Percentiles rank a stretch among this genome's conserved stretches.
Conservation (phyloP, 2,888 invertebrate genomes). For the Archips crataeganus region DNA sequence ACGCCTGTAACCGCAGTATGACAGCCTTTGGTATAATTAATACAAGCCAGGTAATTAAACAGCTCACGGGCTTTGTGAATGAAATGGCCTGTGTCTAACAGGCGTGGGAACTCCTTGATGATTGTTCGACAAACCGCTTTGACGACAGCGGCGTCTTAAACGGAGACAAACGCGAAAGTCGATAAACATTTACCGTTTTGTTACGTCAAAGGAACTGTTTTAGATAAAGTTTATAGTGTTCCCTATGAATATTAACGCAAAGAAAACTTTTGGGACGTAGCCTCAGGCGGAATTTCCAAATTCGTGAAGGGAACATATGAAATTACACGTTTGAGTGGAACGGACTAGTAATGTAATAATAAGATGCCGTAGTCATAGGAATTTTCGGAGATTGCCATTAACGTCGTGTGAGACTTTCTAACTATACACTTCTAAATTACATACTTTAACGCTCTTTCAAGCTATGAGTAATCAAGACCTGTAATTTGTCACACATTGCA, state of each 20-base stretch:
- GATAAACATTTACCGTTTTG: constrained; percentile 25
- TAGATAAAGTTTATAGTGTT: constrained; percentile 11
- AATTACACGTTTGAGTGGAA: constrained; percentile 18
- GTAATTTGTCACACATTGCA: not conserved
- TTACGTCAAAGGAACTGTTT: constrained; percentile 32
- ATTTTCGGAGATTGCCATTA: not conserved
- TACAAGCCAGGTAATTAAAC: constrained; percentile 28
- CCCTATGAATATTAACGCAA: constrained; percentile 16
- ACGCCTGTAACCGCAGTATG: constrained; percentile 13
- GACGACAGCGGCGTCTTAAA: constrained; percentile 10
- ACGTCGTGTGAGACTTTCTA: not conserved
- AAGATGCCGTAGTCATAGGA: not conserved
- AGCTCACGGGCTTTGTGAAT: constrained; percentile 19
- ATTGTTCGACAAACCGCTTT: constrained; percentile 14
- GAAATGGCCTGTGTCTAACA: constrained; percentile 29
- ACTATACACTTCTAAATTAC: not conserved
- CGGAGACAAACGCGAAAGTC: not conserved
- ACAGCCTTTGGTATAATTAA: constrained; percentile 13
- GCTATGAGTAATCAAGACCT: not conserved
- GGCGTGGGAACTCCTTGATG: constrained; percentile 23
- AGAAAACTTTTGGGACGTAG: constrained; percentile 35
- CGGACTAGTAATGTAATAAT: not conserved
- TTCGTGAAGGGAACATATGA: constrained; percentile 21
- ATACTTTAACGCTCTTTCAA: not conserved
- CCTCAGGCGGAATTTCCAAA: constrained; percentile 15